Conservation (phyloP, 2,113 vertebrate species). For the Camarhynchus parvulus region DNA sequence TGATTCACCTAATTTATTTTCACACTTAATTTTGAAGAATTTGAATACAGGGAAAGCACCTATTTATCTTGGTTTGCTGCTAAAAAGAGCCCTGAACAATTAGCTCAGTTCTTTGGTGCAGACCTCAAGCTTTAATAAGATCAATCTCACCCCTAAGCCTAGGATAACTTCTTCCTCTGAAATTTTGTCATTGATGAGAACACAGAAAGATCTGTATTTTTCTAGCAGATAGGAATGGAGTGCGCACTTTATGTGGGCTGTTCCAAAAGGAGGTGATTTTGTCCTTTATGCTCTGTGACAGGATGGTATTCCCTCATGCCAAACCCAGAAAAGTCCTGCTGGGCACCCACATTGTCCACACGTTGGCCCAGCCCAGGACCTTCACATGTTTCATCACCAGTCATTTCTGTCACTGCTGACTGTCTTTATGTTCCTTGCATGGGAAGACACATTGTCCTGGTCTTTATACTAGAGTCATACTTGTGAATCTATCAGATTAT, state of each 20-base stretch:
- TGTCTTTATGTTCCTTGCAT: background rate
- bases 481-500: background rate
- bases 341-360: rapidly evolving
- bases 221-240: background rate
- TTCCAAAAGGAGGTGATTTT: background rate
- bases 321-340: background rate
- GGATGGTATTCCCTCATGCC: background rate
- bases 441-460: background rate
- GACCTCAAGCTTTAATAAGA: background rate
- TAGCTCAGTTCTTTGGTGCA: background rate
- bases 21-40: background rate
- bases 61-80: background rate
- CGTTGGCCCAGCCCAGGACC: background rate
- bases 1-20: background rate
- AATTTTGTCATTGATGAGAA: background rate
- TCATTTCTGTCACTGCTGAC: background rate
- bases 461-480: background rate
- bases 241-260: background rate
- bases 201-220: background rate
- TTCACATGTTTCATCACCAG: background rate
- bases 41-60: background rate
- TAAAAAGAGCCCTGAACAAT: background rate
- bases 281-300: background rate
- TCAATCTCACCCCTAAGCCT: background rate
- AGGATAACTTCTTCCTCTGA: background rate